Conservation (phyloP, 2,113 vertebrate species). For the zebrafish (Danio rerio) region GRCz12tu NC_133192.1:32376501-32377000, state of each 20-base stretch:
- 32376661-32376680: too few species aligned
- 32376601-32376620: too few species aligned
- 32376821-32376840: neutral
- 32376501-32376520: neutral
- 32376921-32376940: constrained; percentile 83
- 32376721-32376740: neutral
- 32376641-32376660: too few species aligned
- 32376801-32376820: neutral
- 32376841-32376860: neutral
- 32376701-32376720: neutral
- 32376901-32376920: constrained; percentile 95
- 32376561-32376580: too few species aligned
- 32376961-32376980: neutral
- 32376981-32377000: too few species aligned
- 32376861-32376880: constrained; percentile 85
- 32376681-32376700: too few species aligned
- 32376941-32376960: constrained; percentile 8
- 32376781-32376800: neutral
- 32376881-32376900: constrained; percentile 92
- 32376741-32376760: neutral
- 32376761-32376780: neutral
- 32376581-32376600: too few species aligned
- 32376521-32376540: neutral
- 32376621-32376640: too few species aligned
- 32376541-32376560: neutral